Conservation (phyloP, 2,797 vertebrate genomes). For the Hydrocynus forskahlii region DNA sequence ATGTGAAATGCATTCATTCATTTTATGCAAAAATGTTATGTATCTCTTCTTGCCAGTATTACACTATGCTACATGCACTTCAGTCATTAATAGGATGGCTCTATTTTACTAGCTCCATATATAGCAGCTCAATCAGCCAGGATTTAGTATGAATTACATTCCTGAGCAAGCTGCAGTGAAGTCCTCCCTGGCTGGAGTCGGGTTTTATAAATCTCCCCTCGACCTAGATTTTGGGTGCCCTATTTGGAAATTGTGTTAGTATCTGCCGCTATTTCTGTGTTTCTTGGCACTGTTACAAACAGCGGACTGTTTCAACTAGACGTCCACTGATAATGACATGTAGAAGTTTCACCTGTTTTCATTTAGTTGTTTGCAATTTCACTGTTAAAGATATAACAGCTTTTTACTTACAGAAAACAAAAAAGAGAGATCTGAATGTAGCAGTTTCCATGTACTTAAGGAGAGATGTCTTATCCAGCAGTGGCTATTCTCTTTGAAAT, state of each 20-base stretch:
- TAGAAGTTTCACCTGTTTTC: not conserved
- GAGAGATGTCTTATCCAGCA: not conserved
- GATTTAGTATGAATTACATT: not conserved
- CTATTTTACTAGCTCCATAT: slow-evolving; percentile 11
- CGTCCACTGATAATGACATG: not conserved
- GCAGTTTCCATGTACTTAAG: not conserved
- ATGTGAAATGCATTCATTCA: too few relatives aligned
- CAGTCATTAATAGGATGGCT: not conserved
- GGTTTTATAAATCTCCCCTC: slow-evolving; percentile 22
- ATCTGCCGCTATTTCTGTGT: not conserved
- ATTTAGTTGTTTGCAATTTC: not conserved
- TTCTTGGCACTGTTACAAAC: not conserved
- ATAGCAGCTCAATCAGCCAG: not conserved
- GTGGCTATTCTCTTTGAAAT: not conserved
- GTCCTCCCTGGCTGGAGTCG: slow-evolving; percentile 7
- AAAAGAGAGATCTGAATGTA: not conserved
- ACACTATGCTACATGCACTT: not conserved
- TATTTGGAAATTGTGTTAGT: not conserved
- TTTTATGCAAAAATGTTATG: not conserved
- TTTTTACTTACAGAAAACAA: not conserved
- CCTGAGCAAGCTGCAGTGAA: slow-evolving; percentile 1
- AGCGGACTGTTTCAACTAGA: not conserved
- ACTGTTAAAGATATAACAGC: not conserved
- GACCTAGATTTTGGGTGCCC: slow-evolving; percentile 12
- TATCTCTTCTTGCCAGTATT: not conserved